A percentile compares a stretch with the other conserved stretches of the same genome.
These are phyloP conservation scores for Taeniopygia guttata DNA, from an alignment of 2,797 vertebrate species.

Conservation along the genomic window DNA sequence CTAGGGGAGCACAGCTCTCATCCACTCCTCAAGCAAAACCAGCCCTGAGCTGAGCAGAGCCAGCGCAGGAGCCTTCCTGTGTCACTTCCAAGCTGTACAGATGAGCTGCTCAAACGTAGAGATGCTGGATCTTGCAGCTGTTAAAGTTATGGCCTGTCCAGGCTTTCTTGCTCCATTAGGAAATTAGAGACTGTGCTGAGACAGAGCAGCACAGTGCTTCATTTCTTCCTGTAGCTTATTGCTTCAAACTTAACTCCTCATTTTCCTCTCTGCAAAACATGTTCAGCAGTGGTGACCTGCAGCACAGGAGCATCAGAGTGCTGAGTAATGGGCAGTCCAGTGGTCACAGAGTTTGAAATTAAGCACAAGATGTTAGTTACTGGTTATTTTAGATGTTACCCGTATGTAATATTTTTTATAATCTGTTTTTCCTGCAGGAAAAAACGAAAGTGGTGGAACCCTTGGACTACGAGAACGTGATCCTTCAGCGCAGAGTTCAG, in stretches of 20 bases:
- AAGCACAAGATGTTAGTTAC: not conserved
- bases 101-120: not conserved
- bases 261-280: not conserved
- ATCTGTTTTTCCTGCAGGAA: constrained; percentile 76
- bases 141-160: not conserved
- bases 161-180: constrained; percentile 26
- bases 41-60: not conserved
- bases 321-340: not conserved
- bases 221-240: not conserved
- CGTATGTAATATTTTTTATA: not conserved
- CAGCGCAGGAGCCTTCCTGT: not conserved
- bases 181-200: not conserved
- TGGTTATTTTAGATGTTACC: not conserved
- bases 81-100: not conserved
- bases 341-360: not conserved
- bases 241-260: not conserved
- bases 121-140: not conserved
- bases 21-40: not conserved
- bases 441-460: constrained; percentile 95
- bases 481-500: constrained; percentile 92
- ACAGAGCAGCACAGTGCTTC: not conserved
- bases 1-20: not conserved
- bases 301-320: not conserved
- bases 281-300: not conserved
- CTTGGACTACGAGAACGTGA: constrained; percentile 92